Percentiles rank a stretch among this genome's conserved stretches.
These are phyloP conservation scores for Hypotaenidia philippensis DNA, from an alignment of 2,797 vertebrate genomes.

Conservation along the genomic window DNA sequence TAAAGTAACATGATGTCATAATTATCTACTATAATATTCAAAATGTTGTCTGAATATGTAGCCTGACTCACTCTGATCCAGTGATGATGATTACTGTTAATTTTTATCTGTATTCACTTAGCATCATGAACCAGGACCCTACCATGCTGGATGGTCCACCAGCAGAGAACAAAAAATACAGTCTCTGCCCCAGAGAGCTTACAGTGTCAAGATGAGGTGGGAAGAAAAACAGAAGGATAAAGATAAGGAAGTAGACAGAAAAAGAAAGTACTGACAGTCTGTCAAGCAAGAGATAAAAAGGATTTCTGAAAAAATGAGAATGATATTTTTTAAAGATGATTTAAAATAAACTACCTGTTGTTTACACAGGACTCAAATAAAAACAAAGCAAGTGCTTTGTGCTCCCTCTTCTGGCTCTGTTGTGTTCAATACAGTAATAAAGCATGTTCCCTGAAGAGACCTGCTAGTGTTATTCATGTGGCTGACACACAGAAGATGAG, in stretches of 20 bases:
- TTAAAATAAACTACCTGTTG: constrained; percentile 37
- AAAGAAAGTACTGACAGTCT: not conserved
- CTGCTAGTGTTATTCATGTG: not conserved
- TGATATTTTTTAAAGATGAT: not conserved
- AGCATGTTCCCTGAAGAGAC: not conserved
- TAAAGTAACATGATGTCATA: not conserved
- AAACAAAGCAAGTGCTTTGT: constrained; percentile 58
- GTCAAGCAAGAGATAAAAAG: not conserved
- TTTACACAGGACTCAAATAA: not conserved
- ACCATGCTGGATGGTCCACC: not conserved
- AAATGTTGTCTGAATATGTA: not conserved
- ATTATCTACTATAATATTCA: not conserved
- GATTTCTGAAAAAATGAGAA: not conserved
- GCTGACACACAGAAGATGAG: not conserved
- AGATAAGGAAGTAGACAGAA: constrained; percentile 16
- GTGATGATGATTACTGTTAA: not conserved
- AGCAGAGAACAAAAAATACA: constrained; percentile 30
- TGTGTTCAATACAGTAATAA: not conserved
- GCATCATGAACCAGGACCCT: not conserved
- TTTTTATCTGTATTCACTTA: constrained; percentile 32
- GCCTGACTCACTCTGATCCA: not conserved
- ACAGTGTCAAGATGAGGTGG: not conserved
- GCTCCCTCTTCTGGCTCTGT: constrained; percentile 66
- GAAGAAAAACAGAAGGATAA: constrained; percentile 7
- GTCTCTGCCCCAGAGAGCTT: constrained; percentile 30